Percentiles rank a stretch among this genome's conserved stretches.
These are phyloP conservation scores for Chouioia cunea DNA, from an alignment of 2,888 invertebrate genomes.

Conservation along the genomic window DNA sequence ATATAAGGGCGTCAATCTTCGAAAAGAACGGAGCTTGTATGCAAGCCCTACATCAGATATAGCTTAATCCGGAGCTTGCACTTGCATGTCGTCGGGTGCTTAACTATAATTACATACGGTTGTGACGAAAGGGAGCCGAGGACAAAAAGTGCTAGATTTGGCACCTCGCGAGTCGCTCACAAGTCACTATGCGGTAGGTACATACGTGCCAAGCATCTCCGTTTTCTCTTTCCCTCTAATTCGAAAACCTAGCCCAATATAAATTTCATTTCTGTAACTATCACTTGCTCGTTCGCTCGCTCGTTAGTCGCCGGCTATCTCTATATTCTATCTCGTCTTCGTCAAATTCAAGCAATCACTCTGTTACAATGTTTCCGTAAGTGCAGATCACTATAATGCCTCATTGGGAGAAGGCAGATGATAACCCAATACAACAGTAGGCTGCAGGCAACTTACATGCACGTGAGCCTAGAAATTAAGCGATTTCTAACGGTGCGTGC, in stretches of 20 bases:
- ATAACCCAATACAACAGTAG: too few relatives aligned
- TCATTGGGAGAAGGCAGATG: too few relatives aligned
- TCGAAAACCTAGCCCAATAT: slow-evolving; percentile 58
- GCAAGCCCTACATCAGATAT: too few relatives aligned
- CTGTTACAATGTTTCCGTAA: too few relatives aligned
- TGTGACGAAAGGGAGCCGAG: slow-evolving; percentile 12
- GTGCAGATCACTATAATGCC: too few relatives aligned
- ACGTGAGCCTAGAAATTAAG: slow-evolving; percentile 64
- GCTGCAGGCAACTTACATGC: slow-evolving; percentile 43
- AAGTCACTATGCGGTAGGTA: slow-evolving; percentile 32
- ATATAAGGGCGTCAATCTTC: too few relatives aligned
- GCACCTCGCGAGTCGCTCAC: slow-evolving; percentile 28
- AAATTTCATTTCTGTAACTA: slow-evolving; percentile 50
- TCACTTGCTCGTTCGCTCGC: slow-evolving; percentile 46
- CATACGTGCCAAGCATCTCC: not conserved
- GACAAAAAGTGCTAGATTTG: slow-evolving; percentile 19
- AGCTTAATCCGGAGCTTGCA: slow-evolving; percentile 22
- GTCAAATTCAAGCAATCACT: too few relatives aligned
- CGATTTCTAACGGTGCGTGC: slow-evolving; percentile 55
- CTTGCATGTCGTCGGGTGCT: slow-evolving; percentile 9
- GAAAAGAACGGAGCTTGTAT: too few relatives aligned
- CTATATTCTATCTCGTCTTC: too few relatives aligned
- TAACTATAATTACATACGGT: slow-evolving; percentile 18
- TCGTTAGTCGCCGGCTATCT: too few relatives aligned
- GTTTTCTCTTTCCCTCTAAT: slow-evolving; percentile 55